phyloP scores from a whole-genome alignment of 2,113 vertebrate genomes.

The Notothenia coriiceps region DNA sequence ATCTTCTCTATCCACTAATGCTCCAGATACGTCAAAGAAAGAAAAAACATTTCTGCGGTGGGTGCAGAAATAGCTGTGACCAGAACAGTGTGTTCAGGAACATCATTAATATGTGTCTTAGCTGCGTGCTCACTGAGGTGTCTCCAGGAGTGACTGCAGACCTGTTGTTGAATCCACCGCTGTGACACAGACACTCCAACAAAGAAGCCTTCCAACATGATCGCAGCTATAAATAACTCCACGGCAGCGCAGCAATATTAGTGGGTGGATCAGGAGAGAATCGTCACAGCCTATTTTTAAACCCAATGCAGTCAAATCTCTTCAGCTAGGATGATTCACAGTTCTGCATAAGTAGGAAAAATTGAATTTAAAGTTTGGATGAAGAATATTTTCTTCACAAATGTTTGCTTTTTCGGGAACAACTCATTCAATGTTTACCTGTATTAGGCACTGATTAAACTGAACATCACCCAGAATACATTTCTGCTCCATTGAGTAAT shows the following conservation, averaged over 20 bases:
- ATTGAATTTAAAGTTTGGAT: conserved; percentile 2
- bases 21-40: not conserved
- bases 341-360: conserved; percentile 21
- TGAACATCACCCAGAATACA: not conserved
- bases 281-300: conserved; percentile 71
- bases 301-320: conserved; percentile 50
- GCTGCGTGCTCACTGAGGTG: not conserved
- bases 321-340: conserved; percentile 45
- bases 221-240: conserved; percentile 72
- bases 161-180: conserved; percentile 50
- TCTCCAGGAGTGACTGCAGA: conserved; percentile 41
- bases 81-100: conserved; percentile 1
- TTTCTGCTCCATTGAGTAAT: conserved; percentile 26
- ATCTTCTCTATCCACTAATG: conserved; percentile 18
- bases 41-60: not conserved
- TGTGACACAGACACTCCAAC: conserved; percentile 58
- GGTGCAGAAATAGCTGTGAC: conserved; percentile 9
- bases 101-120: conserved; percentile 33
- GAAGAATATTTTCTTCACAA: not conserved
- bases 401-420: not conserved
- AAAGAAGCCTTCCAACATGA: conserved; percentile 62
- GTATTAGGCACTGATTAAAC: not conserved
- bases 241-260: conserved; percentile 62
- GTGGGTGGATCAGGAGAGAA: conserved; percentile 68
- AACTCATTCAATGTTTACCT: not conserved